phyloP scores from a whole-genome alignment of 2,113 vertebrate genomes.

The Muntiacus muntjak region DNA sequence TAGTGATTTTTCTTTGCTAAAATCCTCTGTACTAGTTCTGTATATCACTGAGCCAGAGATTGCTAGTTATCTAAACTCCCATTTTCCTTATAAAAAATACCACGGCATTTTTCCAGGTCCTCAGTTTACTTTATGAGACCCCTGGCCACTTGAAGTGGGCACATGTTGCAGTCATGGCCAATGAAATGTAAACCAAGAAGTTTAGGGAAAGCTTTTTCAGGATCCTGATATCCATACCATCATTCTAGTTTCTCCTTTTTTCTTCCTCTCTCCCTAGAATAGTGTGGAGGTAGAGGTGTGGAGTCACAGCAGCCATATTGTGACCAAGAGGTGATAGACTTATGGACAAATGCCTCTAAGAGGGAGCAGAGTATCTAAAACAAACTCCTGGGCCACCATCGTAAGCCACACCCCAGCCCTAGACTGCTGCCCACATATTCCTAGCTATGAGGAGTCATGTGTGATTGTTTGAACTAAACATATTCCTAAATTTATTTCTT shows the following conservation, averaged over 20 bases:
- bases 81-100: not conserved
- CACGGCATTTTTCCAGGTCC: not conserved
- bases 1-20: not conserved
- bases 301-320: not conserved
- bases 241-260: not conserved
- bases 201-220: not conserved
- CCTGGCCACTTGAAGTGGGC: not conserved
- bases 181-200: not conserved
- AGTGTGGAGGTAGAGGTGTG: not conserved
- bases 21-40: not conserved
- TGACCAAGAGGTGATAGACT: not conserved
- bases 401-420: too few relatives aligned
- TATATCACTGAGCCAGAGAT: not conserved
- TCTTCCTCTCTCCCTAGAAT: not conserved
- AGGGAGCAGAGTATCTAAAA: too few relatives aligned
- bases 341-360: not conserved
- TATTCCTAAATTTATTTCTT: not conserved
- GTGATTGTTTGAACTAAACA: not conserved
- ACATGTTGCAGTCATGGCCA: not conserved
- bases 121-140: not conserved
- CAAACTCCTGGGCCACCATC: not conserved
- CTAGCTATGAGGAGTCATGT: too few relatives aligned
- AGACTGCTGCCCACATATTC: fast-evolving
- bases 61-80: not conserved
- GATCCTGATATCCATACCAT: not conserved